phyloP scores from a whole-genome alignment of 2,797 vertebrate species.

The Tolypeutes matacus region DNA sequence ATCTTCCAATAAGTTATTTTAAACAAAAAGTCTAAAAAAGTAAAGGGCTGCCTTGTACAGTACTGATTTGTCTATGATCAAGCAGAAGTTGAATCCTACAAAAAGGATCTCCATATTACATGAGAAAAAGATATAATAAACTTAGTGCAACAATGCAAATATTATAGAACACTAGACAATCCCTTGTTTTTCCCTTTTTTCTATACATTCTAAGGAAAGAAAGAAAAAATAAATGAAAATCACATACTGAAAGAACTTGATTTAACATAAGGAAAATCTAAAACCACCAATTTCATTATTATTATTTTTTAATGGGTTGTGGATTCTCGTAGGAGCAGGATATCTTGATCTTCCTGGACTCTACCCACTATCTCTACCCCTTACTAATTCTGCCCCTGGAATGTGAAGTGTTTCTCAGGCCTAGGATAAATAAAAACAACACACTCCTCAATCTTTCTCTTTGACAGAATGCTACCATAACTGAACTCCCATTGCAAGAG shows the following conservation, averaged over 20 bases:
- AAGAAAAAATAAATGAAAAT: constrained; percentile 31
- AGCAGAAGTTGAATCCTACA: not conserved
- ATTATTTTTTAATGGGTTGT: not conserved
- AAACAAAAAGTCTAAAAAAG: not conserved
- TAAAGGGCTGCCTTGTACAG: not conserved
- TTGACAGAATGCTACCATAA: not conserved
- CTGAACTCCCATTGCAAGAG: not conserved
- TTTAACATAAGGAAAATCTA: not conserved
- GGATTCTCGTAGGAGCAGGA: not conserved
- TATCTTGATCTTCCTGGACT: not conserved
- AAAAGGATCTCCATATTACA: not conserved
- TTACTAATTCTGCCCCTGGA: not conserved
- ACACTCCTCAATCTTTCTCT: not conserved
- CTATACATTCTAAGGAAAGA: not conserved
- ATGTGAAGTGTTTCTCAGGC: not conserved
- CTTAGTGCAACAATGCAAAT: not conserved
- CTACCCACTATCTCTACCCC: not conserved
- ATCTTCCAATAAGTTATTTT: constrained; percentile 7
- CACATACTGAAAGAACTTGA: not conserved
- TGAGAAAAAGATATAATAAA: not conserved
- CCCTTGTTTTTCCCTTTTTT: not conserved
- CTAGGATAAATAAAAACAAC: not conserved
- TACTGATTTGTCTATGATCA: not conserved
- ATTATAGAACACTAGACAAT: not conserved
- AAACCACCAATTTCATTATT: not conserved